These are phyloP conservation scores for Platanista minor DNA, from an alignment of 2,113 vertebrate species.

Conservation along the genomic window DNA sequence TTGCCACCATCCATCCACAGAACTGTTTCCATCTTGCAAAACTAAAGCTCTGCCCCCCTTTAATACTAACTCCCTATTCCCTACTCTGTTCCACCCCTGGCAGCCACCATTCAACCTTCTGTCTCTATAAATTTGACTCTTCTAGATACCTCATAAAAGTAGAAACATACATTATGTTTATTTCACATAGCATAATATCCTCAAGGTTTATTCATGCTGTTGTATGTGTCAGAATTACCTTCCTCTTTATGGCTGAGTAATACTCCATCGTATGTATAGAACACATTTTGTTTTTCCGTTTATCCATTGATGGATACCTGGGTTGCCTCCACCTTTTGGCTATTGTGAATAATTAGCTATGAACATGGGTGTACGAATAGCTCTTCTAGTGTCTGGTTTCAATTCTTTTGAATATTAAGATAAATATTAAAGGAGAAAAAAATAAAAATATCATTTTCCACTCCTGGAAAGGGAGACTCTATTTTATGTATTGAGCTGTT, in stretches of 20 bases:
- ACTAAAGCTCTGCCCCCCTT: not conserved
- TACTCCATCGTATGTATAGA: rapidly evolving
- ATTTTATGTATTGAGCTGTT: not conserved
- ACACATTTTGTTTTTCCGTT: not conserved
- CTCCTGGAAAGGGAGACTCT: not conserved
- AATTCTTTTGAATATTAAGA: not conserved
- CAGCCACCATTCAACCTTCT: too few species aligned
- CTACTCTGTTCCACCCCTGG: rapidly evolving
- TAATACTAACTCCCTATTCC: not conserved
- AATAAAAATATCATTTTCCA: too few species aligned
- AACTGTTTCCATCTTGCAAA: not conserved
- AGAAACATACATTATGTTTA: not conserved
- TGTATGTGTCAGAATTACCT: not conserved
- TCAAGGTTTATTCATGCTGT: not conserved
- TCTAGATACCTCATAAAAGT: not conserved
- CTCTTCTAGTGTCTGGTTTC: not conserved
- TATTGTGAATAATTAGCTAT: not conserved
- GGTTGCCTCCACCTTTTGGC: too few species aligned
- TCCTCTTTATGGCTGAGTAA: not conserved
- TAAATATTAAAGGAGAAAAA: not conserved
- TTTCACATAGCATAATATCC: not conserved
- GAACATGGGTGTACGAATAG: rapidly evolving
- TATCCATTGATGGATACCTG: rapidly evolving
- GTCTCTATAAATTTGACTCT: not conserved
- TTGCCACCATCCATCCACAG: not conserved